Evolutionary conservation across 2,797 vertebrate genomes (phyloP), one percentile per base, ranked within the genome.

Genomic region (Sebastes elongatus): DNA sequence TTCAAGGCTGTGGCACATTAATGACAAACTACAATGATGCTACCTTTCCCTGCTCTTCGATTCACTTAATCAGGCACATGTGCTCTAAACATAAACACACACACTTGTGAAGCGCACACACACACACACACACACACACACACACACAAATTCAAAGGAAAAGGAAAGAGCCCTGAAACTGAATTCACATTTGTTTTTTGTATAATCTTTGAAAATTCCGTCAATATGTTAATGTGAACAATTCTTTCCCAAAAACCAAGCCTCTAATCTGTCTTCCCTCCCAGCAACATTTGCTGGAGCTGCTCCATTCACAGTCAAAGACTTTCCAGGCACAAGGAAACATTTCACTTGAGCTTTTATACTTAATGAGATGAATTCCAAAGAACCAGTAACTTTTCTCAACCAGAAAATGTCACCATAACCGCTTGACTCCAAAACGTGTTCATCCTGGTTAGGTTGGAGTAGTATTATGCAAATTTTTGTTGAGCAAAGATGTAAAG

Each of bases 141-240:
- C 67, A 49, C 52, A 57, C 59, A 53, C n/a, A 28, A 6, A 74
- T 32, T 22, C 10, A 75, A 60, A 76, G 25, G 20, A 55, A 46
- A 27, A 65, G 35, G 23, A 65, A 46, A 27, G 38, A 65, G 63
- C 63, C 63, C 67, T 77, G 22, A 56, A 81, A 88, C 65, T 77
- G 53, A 81, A 63, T 78, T 73, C 61, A 83, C 76, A 74, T 76
- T 25, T 88, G 64, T 73, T 87, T 86, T 86, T 71, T 53, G 69
- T 68, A 74, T 80, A 82, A 87, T 74, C 79, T 84, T 74, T 30
- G 32, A 81, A 83, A 87, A 89, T 86, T 83, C 63, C 78, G 85
- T 92, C 79, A 89, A 76, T 81, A 93, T 89, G 84, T 78, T 82
- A 87, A 89, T 90, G 81, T 82, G 74, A 88, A 74, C 68, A 82